phyloP scores from a whole-genome alignment of 2,113 vertebrate species.

The Hippocampus comes region DNA sequence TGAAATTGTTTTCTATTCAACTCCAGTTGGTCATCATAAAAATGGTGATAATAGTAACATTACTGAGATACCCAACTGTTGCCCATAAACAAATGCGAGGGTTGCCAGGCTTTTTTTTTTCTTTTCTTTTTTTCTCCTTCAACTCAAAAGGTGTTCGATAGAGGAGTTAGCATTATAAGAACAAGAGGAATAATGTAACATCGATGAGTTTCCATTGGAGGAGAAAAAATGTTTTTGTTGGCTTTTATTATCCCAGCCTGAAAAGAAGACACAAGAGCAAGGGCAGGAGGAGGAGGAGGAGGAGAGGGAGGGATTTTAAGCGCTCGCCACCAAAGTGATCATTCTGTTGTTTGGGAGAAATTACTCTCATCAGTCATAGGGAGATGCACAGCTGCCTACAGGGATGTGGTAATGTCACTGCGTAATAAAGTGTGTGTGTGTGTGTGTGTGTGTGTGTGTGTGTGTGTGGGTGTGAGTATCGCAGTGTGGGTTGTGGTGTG shows the following conservation, averaged over 20 bases:
- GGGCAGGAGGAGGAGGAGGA: slow-evolving; percentile 19
- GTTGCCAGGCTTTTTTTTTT: not conserved
- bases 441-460: not conserved
- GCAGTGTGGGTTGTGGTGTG: not conserved
- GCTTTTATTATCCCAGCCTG: slow-evolving; percentile 33
- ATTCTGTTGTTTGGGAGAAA: slow-evolving; percentile 79
- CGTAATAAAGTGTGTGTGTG: slow-evolving; percentile 61
- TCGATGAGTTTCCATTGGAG: slow-evolving; percentile 18
- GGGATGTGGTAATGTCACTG: slow-evolving; percentile 72
- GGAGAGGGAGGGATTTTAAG: slow-evolving; percentile 44
- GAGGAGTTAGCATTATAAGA: not conserved
- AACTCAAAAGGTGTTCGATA: not conserved
- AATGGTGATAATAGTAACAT: too few relatives aligned
- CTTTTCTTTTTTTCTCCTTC: not conserved
- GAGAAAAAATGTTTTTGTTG: slow-evolving; percentile 57
- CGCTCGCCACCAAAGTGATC: slow-evolving; percentile 65
- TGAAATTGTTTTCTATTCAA: too few relatives aligned
- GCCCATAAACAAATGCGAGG: not conserved
- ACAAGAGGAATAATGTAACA: not conserved
- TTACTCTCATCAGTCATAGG: slow-evolving; percentile 81
- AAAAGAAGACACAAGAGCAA: slow-evolving; percentile 35
- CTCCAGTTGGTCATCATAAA: too few relatives aligned
- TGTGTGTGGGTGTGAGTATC: not conserved
- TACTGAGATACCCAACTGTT: not conserved
- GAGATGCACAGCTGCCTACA: slow-evolving; percentile 78